Conservation (phyloP, 2,888 invertebrate species). For the Luperina testacea region DNA sequence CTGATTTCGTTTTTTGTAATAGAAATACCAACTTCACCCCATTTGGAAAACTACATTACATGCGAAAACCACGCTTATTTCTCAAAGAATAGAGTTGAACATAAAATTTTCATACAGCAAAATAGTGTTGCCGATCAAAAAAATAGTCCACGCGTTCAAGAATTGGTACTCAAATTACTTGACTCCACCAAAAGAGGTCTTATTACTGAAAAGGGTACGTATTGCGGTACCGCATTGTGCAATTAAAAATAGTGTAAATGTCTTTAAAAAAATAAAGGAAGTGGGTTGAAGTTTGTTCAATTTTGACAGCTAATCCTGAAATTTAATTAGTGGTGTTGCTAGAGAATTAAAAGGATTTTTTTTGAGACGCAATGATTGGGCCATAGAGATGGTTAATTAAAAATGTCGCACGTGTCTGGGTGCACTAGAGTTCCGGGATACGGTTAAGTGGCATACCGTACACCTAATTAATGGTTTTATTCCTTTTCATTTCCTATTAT, state of each 20-base stretch:
- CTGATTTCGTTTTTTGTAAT: conserved; percentile 81
- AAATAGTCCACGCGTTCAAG: conserved; percentile 69
- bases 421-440: conserved; percentile 1
- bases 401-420: conserved; percentile 15
- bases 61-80: conserved; percentile 25
- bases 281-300: conserved; percentile 69
- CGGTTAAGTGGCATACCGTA: not conserved
- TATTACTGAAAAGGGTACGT: conserved; percentile 76
- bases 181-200: conserved; percentile 81
- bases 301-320: conserved; percentile 74
- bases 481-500: not conserved
- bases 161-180: conserved; percentile 87
- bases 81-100: fast-evolving
- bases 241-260: conserved; percentile 84
- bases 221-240: conserved; percentile 70
- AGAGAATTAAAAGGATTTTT: conserved; percentile 61
- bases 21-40: conserved; percentile 51
- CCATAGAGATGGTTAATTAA: conserved; percentile 63
- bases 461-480: not conserved
- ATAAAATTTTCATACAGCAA: not conserved
- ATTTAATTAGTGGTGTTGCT: conserved; percentile 80
- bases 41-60: not conserved
- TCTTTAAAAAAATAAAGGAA: conserved; percentile 71
- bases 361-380: conserved; percentile 40
- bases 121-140: conserved; percentile 24